phyloP scores from a whole-genome alignment of 2,113 vertebrate species.

The Cyprinodon brontotheroides region DNA sequence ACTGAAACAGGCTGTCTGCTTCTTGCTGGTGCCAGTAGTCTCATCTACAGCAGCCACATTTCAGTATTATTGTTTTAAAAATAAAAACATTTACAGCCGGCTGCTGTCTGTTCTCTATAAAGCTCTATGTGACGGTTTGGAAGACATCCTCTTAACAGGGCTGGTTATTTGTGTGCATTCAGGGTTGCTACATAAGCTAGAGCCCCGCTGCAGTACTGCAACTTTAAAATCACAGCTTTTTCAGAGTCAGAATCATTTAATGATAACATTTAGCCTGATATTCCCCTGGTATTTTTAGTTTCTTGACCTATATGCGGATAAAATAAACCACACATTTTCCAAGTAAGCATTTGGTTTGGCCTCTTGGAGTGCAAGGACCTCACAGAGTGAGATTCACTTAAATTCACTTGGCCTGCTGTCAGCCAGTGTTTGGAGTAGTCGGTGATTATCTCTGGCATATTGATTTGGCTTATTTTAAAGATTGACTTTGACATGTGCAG shows the following conservation, averaged over 20 bases:
- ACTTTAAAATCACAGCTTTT: neutral
- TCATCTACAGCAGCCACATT: no score
- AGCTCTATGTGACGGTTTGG: neutral
- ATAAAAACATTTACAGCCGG: no score
- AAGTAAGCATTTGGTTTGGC: slow-evolving; percentile 14
- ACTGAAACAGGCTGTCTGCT: no score
- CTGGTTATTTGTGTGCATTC: neutral
- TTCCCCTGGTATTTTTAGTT: neutral
- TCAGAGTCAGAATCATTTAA: slow-evolving; percentile 21
- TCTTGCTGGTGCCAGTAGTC: no score
- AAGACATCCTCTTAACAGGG: neutral
- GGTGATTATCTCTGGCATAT: slow-evolving; percentile 57
- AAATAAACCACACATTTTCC: slow-evolving; percentile 8
- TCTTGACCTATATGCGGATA: neutral
- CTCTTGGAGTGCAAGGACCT: slow-evolving; percentile 5
- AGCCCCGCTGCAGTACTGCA: neutral
- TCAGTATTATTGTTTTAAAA: no score
- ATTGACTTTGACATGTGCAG: slow-evolving; percentile 40
- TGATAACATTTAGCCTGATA: slow-evolving; percentile 16
- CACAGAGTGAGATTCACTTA: neutral
- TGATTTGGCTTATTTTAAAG: slow-evolving; percentile 62
- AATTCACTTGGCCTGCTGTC: slow-evolving; percentile 24
- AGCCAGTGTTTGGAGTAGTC: slow-evolving; percentile 16
- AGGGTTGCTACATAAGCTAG: neutral
- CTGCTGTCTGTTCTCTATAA: no score